These are phyloP conservation scores for Agrotis puta DNA, from an alignment of 2,888 invertebrate genomes.

Conservation along the genomic window DNA sequence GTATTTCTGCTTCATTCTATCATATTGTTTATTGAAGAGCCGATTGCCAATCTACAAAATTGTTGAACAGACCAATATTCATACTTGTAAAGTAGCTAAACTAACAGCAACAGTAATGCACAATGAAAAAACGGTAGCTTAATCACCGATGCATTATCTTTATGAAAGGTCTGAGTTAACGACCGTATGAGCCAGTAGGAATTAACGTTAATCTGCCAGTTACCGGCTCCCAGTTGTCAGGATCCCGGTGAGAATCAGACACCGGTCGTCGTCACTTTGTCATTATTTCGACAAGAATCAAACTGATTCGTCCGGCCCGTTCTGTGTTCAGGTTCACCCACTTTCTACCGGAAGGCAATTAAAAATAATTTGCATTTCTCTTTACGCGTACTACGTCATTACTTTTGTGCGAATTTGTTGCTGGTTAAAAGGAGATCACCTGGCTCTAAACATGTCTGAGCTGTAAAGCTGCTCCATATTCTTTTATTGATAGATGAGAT, in stretches of 20 bases:
- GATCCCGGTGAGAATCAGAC: constrained; percentile 67
- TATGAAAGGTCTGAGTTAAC: constrained; percentile 6
- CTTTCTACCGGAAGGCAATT: constrained; percentile 90
- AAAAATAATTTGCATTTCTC: constrained; percentile 90
- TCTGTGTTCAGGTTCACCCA: constrained; percentile 86
- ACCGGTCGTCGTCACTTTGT: constrained; percentile 75
- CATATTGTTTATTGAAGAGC: background rate
- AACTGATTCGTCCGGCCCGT: constrained; percentile 80
- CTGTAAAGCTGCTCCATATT: background rate
- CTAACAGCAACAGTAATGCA: background rate
- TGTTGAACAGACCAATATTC: background rate
- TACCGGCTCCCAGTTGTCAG: constrained; percentile 57
- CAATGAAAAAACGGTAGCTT: background rate
- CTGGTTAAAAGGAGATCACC: constrained; percentile 66
- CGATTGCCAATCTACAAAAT: background rate
- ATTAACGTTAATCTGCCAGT: constrained; percentile 60
- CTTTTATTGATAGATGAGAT: background rate
- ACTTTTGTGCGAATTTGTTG: constrained; percentile 74
- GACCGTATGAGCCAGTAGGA: constrained; percentile 29
- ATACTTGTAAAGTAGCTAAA: background rate
- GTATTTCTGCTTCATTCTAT: background rate
- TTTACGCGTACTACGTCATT: constrained; percentile 78
- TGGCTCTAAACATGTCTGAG: constrained; percentile 27
- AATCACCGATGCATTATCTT: background rate
- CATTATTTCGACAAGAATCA: constrained; percentile 83